phyloP scores from a whole-genome alignment of 1,140 invertebrate species.

The Drosophila bifasciata region DNA sequence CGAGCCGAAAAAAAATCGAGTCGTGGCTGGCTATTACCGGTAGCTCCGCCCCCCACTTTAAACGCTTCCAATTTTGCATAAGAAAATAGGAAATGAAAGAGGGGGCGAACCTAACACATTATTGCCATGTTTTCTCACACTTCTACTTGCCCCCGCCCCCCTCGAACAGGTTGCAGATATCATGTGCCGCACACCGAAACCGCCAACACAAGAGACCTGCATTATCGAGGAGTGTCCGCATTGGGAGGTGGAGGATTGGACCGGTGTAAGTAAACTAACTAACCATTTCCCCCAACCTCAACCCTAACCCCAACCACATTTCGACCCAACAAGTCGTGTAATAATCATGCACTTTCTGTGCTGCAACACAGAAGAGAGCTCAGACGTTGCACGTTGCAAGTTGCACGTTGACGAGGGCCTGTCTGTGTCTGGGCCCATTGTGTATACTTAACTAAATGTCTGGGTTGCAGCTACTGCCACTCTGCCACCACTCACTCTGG shows the following conservation, averaged over 20 bases:
- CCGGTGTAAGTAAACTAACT: constrained; percentile 88
- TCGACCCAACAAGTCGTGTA: constrained; percentile 52
- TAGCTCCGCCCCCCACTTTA: constrained; percentile 32
- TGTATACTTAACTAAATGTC: constrained; percentile 72
- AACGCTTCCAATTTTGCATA: constrained; percentile 63
- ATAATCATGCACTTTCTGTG: constrained; percentile 68
- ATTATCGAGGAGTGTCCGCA: constrained; percentile 92
- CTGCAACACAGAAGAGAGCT: constrained; percentile 35
- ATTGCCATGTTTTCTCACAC: constrained; percentile 68
- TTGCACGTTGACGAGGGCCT: constrained; percentile 39
- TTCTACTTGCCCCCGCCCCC: constrained; percentile 5
- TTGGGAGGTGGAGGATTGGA: constrained; percentile 94
- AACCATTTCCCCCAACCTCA: neutral
- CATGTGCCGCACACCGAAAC: constrained; percentile 90
- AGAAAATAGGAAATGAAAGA: constrained; percentile 5
- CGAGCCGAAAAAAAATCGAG: constrained; percentile 26
- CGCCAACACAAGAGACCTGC: constrained; percentile 91
- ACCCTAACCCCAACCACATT: neutral
- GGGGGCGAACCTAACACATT: constrained; percentile 37
- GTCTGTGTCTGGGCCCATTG: constrained; percentile 47
- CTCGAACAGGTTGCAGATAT: constrained; percentile 88
- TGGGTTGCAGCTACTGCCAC: constrained; percentile 31
- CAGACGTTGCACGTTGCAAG: constrained; percentile 11
- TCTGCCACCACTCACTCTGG: constrained; percentile 6
- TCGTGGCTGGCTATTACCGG: constrained; percentile 54